Base-by-base conservation (phyloP, 2,888 invertebrate genomes). In the Pasiphila rectangulata region DNA sequence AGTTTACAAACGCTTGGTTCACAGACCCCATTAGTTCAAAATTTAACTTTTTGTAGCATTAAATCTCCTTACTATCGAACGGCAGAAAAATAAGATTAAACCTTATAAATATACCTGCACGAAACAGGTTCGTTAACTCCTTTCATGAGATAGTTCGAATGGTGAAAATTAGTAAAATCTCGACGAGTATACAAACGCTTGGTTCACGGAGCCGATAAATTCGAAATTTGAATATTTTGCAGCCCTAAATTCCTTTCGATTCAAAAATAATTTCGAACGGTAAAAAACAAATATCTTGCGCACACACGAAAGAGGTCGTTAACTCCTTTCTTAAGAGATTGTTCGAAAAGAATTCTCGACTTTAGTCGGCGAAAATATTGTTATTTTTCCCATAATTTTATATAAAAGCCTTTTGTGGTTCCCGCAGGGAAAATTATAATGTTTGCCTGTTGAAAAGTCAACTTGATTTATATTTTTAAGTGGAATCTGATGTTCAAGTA, bases 391-490 rank as follows among this genome's bases (percentile, higher is more conserved):
- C 38, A 40, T 30, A 39, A 51, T 46, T 50, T 41, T 54, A 43
- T 45, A 43, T 50, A 48, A 54, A 56, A 57, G 48, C 43, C 51
- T 56, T 59, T 54, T 50, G 47, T 50, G 40, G 50, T 50, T 43
- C 15, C 32, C 16, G 34, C 25, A 37, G 36, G 10, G 42, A 42
- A 43, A 45, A 41, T 46, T 45, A 30, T 37, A 48, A 51, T 27
- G 38, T 44, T 51, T 44, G 50, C 34, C 42, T 24, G 36, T 40
- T 39, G 41, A 45, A 47, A 44, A 46, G 19, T 42, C 17, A 34
- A 19, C 17, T 20, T 42, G 36, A 46, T 50, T 50, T 40, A 30
- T 38, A 25, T 47, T 38, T 42, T 12, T 23, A 43, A 48, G 48
- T 48, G 48, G 21, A 29, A 12, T 39, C 4, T 48, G 27, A 43